Conservation (phyloP, 2,113 vertebrate species). For the Anhinga rufa region DNA sequence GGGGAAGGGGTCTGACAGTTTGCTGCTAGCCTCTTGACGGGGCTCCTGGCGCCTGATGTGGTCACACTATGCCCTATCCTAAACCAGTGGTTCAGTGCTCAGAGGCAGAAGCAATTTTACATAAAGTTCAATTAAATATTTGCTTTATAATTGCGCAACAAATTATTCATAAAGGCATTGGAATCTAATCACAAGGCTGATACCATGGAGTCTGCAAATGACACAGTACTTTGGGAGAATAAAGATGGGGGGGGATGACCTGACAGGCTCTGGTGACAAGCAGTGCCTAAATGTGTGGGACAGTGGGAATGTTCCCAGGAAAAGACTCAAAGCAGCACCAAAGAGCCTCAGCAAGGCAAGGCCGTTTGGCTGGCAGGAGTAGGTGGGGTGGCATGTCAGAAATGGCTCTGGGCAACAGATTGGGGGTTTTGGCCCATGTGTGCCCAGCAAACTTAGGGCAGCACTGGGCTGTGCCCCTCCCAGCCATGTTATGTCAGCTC, state of each 20-base stretch:
- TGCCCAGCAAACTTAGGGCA: not conserved
- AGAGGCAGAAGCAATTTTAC: constrained; percentile 58
- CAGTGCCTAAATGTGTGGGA: not conserved
- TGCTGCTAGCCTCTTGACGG: not conserved
- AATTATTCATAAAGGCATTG: constrained; percentile 68
- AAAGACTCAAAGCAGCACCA: not conserved
- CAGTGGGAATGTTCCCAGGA: not conserved
- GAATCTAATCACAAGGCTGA: constrained; percentile 60
- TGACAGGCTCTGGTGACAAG: not conserved
- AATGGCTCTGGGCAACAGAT: not conserved
- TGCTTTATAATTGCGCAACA: constrained; percentile 67
- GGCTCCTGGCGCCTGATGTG: not conserved
- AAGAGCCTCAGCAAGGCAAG: not conserved
- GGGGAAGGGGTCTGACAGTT: not conserved
- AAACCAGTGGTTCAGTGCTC: not conserved
- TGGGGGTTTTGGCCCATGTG: not conserved
- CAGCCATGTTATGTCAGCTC: not conserved
- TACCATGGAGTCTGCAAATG: constrained; percentile 34
- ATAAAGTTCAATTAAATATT: constrained; percentile 71
- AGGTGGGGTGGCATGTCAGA: not conserved
- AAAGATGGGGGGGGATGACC: not conserved
- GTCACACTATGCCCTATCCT: not conserved
- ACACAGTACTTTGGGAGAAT: constrained; percentile 45
- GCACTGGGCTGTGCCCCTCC: not conserved
- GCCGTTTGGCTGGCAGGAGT: rapidly evolving